Evolutionary conservation across 2,113 vertebrate species (phyloP).

Genomic region (Ptychochromis oligacanthus): DNA sequence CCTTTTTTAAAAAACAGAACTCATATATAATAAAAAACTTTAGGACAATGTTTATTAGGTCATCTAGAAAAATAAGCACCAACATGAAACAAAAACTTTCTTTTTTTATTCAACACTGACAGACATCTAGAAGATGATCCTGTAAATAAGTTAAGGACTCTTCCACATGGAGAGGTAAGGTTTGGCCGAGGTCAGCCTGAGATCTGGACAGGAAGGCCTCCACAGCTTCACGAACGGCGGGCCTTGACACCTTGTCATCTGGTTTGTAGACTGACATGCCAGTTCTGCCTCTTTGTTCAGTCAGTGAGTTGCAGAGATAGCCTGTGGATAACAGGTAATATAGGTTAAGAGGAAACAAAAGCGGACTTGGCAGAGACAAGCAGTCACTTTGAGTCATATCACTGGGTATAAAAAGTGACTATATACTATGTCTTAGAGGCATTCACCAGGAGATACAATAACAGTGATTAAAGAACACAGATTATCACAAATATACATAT

Average conservation of each 20-base stretch:
- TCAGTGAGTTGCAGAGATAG: conserved; percentile 56
- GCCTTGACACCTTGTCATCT: conserved; percentile 75
- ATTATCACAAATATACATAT: too few relatives aligned
- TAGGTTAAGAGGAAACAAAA: not conserved
- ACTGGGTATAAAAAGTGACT: not conserved
- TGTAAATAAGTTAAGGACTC: conserved; percentile 83
- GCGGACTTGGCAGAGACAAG: not conserved
- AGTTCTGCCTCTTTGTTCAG: conserved; percentile 48
- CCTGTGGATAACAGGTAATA: conserved; percentile 50
- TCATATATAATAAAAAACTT: too few relatives aligned
- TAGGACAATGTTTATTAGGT: too few relatives aligned
- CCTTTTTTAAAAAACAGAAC: not conserved
- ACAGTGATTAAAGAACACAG: not conserved
- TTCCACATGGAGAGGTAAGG: conserved; percentile 80
- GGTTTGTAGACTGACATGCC: conserved; percentile 75
- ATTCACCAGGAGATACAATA: conserved; percentile 2
- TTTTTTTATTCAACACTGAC: conserved; percentile 54
- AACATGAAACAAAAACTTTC: not conserved
- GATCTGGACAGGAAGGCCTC: conserved; percentile 79
- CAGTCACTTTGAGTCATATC: too few relatives aligned
- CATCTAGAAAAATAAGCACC: not conserved
- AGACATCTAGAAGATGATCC: conserved; percentile 74
- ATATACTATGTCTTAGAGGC: not conserved
- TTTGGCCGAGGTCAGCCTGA: conserved; percentile 74
- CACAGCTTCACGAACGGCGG: conserved; percentile 77